Evolutionary conservation across 1,140 invertebrate genomes (phyloP).

Genomic region (Lanistes nyassanus): DNA sequence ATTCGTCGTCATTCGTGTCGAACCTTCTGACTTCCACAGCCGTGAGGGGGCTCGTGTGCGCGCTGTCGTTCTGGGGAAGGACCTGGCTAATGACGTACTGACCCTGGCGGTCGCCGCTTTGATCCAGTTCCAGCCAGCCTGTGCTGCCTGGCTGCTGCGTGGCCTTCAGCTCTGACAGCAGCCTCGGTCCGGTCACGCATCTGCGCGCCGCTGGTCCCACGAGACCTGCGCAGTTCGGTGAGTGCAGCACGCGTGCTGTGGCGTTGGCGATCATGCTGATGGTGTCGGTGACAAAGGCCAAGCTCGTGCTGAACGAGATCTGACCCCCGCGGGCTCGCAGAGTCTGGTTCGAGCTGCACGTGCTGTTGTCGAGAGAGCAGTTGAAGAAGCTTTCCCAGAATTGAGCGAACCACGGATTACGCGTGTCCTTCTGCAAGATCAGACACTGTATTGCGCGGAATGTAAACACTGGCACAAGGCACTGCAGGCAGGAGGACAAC

Average conservation of each 20-base stretch:
- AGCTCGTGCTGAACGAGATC: background rate
- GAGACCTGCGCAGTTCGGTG: constrained; percentile 1
- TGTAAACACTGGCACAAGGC: too few relatives aligned
- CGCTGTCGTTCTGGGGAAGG: background rate
- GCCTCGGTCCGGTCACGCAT: constrained; percentile 31
- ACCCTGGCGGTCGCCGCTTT: constrained; percentile 29
- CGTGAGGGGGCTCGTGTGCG: too few relatives aligned
- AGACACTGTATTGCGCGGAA: too few relatives aligned
- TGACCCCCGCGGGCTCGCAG: background rate
- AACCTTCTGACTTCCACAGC: background rate
- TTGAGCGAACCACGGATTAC: constrained; percentile 40
- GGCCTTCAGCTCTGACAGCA: constrained; percentile 32
- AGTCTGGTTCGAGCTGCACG: background rate
- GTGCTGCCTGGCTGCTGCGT: constrained; percentile 18
- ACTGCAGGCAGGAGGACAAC: too few relatives aligned
- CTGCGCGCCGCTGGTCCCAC: background rate
- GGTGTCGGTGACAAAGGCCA: constrained; percentile 73
- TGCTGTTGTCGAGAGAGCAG: constrained; percentile 17
- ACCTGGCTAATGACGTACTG: constrained; percentile 29
- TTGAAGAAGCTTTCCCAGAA: constrained; percentile 37
- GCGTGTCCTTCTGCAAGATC: background rate
- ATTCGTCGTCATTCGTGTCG: background rate
- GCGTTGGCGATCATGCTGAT: constrained; percentile 85
- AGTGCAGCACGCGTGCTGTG: constrained; percentile 66
- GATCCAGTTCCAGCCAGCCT: constrained; percentile 30